Base-by-base conservation (phyloP, 2,888 invertebrate species). In the Muscina levida region DNA sequence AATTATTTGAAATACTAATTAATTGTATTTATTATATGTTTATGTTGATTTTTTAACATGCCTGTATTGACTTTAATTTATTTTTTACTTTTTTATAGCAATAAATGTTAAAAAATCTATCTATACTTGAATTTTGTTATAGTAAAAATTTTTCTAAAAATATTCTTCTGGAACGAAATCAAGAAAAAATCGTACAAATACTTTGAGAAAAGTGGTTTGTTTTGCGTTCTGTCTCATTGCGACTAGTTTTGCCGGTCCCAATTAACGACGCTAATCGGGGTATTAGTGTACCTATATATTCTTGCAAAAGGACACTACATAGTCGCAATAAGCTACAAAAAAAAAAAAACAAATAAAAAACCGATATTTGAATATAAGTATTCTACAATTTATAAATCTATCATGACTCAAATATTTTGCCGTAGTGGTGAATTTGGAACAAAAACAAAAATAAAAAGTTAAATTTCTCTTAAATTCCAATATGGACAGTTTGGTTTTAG, bases 21-120 rank as follows among this genome's bases (percentile, higher is more conserved):
- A 37, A 44, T n/a, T 10, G 44, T 8, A 44, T 44, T 44, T 8
- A 44, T 44, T 44, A 44, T 44, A 44, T 44, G 44, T 44, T 44
- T 44, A n/a, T 8, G 44, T 44, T 44, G 44, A 44, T 44, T 44
- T 44, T 10, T 10, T 44, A n/a, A 44, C 44, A 44, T 44, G 11
- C 11, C 4, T n/a, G 44, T 8, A 44, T 44, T 44, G 44, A 13
- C 44, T 44, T 44, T 44, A 44, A 4, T 31, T 31, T 31, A 31
- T 31, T 3, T 44, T 44, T 2, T 44, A 37, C 4, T 44, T 8
- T 39, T 19, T 62, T 39, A 10, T 15, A 15, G 26, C 11, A 22
- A 17, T 22, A 62, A 62, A 62, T 22, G 11, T 53, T 24, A 53
- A 53, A 19, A 24, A 53, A 24, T 51, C 5, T 17, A 51, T 19